Base-by-base conservation (phyloP, 1,140 invertebrate species). In the Procambarus virginalis region DNA sequence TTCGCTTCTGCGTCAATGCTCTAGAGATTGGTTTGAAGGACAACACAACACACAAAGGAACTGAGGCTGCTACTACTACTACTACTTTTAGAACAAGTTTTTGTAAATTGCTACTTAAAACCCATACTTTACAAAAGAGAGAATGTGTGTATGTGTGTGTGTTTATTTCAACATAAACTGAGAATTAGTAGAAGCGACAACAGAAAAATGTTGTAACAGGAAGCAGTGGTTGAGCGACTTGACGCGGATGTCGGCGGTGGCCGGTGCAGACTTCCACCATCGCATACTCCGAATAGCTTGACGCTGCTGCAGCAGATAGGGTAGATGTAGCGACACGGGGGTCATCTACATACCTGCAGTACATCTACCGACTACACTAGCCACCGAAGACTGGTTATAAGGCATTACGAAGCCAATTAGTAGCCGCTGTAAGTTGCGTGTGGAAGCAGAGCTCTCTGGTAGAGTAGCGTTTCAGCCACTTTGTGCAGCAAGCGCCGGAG, bases 301-400 rank as follows among this genome's bases (percentile, higher is more conserved):
- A 8, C 6, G 46, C 45, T 14, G 79, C 22, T 48, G 82, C 22
- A 73, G 82, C 14, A n/a, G 82, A 75, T 48, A 68, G 12, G 73
- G 82, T 34, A 49, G 82, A 75, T 48, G 81, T 14, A n/a, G 12
- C 17, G 14, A 82, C 45, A 49, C 49, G 48, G 14, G 49, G 45
- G 82, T 70, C 81, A 68, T 84, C 82, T 75, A 51, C 82, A 55
- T 51, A 48, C 82, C 6, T 84, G 46, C 20, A 48, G 20, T 2
- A 49, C 68, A 49, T 48, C 22, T 70, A 49, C 48, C n/a, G 64
- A 64, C 64, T 68, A 68, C 70, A 20, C 46, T 22, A 75, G 82
- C 82, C 82, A 84, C 82, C 82, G 82, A 70, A 75, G 68, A 49
- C 70, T 49, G 60, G 82, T 84, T 84, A 84, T 51, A 84, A 78